phyloP scores from a whole-genome alignment of 2,113 vertebrate genomes.

The Neodontobutis hainanensis region DNA sequence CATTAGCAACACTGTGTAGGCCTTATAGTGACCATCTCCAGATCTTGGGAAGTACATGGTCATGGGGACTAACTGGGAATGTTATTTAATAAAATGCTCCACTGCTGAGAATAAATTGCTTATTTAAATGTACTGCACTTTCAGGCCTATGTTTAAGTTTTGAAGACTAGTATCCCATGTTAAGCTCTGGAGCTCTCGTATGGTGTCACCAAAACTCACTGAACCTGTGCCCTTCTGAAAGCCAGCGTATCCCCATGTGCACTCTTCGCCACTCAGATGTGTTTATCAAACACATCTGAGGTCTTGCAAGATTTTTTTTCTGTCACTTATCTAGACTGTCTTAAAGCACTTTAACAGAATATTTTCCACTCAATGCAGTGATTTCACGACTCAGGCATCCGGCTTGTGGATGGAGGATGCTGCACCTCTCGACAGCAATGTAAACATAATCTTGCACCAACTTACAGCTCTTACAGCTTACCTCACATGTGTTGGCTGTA shows the following conservation, averaged over 20 bases:
- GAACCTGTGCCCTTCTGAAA: neutral
- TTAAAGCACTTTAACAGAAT: slow-evolving; percentile 55
- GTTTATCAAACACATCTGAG: slow-evolving; percentile 57
- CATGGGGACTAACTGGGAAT: no score
- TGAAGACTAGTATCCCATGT: no score
- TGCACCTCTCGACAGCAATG: slow-evolving; percentile 31
- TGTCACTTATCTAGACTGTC: slow-evolving; percentile 43
- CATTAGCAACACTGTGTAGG: no score
- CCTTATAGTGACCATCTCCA: no score
- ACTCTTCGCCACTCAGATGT: slow-evolving; percentile 37
- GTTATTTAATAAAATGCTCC: no score
- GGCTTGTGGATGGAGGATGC: slow-evolving; percentile 23
- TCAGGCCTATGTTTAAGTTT: no score
- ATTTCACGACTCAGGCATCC: slow-evolving; percentile 53
- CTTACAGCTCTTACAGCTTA: neutral
- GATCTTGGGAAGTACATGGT: no score
- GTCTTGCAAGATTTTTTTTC: slow-evolving; percentile 18
- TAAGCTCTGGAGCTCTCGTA: no score
- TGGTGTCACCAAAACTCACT: neutral
- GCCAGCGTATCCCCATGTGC: neutral
- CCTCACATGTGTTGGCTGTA: slow-evolving; percentile 8
- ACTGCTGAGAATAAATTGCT: no score
- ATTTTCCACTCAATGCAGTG: slow-evolving; percentile 56
- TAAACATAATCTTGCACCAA: slow-evolving; percentile 38
- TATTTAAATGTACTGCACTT: no score